A percentile compares a stretch with the other conserved stretches of the same genome.
These are phyloP conservation scores for Lagorchestes hirsutus DNA, from an alignment of 2,797 vertebrate genomes.

Conservation along the genomic window DNA sequence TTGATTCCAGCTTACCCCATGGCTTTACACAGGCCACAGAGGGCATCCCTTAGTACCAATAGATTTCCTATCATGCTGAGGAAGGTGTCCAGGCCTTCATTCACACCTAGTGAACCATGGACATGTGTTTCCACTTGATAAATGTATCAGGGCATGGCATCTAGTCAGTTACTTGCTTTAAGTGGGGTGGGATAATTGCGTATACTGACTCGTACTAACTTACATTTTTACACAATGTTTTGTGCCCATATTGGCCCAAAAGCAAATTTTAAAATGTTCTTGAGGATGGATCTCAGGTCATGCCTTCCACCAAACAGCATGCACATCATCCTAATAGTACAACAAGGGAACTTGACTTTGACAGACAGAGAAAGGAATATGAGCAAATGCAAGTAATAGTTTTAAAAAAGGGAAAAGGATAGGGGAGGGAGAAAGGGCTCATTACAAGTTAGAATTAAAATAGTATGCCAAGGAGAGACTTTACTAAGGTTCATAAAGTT, in stretches of 20 bases:
- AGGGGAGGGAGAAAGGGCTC: not conserved
- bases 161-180: not conserved
- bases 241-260: slow-evolving; percentile 39
- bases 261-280: slow-evolving; percentile 26
- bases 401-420: not conserved
- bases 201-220: slow-evolving; percentile 11
- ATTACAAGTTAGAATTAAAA: not conserved
- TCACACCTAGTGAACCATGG: not conserved
- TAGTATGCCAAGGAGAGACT: slow-evolving; percentile 6
- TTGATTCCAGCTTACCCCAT: not conserved
- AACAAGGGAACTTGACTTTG: slow-evolving; percentile 19
- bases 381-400: slow-evolving; percentile 60
- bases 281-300: not conserved
- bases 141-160: not conserved
- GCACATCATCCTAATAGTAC: slow-evolving; percentile 25
- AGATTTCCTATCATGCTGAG: not conserved
- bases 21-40: not conserved
- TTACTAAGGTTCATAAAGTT: slow-evolving; percentile 40
- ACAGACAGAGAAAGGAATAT: not conserved
- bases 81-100: not conserved
- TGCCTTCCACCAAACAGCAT: not conserved
- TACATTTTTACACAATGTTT: slow-evolving; percentile 7
- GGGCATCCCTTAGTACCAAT: not conserved
- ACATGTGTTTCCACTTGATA: not conserved
- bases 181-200: not conserved